Evolutionary conservation across 2,888 invertebrate species (phyloP).

Genomic region (Heliconius erato): DNA sequence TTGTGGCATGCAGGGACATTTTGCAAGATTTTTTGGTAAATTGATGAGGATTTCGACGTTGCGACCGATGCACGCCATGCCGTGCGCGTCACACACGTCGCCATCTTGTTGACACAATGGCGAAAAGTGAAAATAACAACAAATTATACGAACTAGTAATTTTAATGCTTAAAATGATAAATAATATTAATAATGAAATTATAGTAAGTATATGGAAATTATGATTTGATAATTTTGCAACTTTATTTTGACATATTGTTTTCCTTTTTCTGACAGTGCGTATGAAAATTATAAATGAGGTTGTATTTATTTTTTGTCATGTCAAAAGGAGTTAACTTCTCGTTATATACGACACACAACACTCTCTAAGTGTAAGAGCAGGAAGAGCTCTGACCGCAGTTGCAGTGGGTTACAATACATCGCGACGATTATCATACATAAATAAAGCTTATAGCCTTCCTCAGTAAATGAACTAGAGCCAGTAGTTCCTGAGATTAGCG

Average conservation of each 20-base stretch:
- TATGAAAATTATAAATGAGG: not conserved
- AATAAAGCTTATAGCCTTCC: too few relatives aligned
- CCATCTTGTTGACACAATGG: slow-evolving; percentile 69
- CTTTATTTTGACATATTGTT: slow-evolving; percentile 10
- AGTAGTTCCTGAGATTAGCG: too few relatives aligned
- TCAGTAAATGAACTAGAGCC: too few relatives aligned
- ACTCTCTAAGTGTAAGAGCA: too few relatives aligned
- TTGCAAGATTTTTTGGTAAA: slow-evolving; percentile 81
- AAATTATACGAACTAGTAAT: slow-evolving; percentile 8
- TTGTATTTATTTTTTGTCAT: not conserved
- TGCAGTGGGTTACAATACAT: too few relatives aligned
- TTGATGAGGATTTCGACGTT: slow-evolving; percentile 83
- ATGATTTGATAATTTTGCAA: slow-evolving; percentile 3
- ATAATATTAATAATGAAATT: not conserved
- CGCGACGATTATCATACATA: too few relatives aligned
- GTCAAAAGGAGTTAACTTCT: not conserved
- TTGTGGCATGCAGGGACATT: slow-evolving; percentile 81
- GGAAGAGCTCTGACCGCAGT: too few relatives aligned
- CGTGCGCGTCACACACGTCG: slow-evolving; percentile 80
- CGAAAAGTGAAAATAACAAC: slow-evolving; percentile 25
- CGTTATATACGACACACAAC: too few relatives aligned
- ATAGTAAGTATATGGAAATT: not conserved
- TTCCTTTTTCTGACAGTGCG: not conserved
- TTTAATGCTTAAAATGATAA: not conserved
- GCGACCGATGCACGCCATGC: slow-evolving; percentile 84